Evolutionary conservation across 2,888 invertebrate genomes (phyloP).

Genomic region (Hirudinaria manillensis): DNA sequence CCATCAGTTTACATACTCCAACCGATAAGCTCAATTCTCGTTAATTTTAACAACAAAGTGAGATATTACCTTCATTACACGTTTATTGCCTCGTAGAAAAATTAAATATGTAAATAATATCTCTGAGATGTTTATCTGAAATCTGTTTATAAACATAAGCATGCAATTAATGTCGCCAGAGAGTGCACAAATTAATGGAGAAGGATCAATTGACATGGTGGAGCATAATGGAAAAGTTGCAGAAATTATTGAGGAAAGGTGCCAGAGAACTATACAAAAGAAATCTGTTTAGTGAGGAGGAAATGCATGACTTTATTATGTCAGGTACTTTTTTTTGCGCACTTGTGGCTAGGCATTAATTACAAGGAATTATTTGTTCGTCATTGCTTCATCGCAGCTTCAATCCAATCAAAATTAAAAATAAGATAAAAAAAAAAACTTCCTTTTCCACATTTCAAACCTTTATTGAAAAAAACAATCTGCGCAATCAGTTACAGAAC

Average conservation of each 20-base stretch:
- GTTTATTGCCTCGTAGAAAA: not conserved
- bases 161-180: slow-evolving; percentile 37
- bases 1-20: slow-evolving; percentile 89
- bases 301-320: slow-evolving; percentile 97
- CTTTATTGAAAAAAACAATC: not conserved
- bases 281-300: slow-evolving; percentile 80
- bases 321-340: slow-evolving; percentile 64
- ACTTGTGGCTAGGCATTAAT: slow-evolving; percentile 2
- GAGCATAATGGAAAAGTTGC: slow-evolving; percentile 91
- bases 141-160: not conserved
- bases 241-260: slow-evolving; percentile 85
- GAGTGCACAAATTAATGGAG: slow-evolving; percentile 59
- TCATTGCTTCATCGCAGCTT: not conserved
- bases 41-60: slow-evolving; percentile 96
- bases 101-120: not conserved
- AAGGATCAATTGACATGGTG: slow-evolving; percentile 96
- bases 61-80: not conserved
- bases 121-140: not conserved
- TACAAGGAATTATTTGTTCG: not conserved
- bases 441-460: no score
- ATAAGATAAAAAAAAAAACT: no score
- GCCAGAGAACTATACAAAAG: slow-evolving; percentile 75
- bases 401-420: no score
- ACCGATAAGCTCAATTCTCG: slow-evolving; percentile 90
- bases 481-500: slow-evolving; percentile 74